Evolutionary conservation across 2,797 vertebrate species (phyloP).

Genomic region (Rallus crepitans): DNA sequence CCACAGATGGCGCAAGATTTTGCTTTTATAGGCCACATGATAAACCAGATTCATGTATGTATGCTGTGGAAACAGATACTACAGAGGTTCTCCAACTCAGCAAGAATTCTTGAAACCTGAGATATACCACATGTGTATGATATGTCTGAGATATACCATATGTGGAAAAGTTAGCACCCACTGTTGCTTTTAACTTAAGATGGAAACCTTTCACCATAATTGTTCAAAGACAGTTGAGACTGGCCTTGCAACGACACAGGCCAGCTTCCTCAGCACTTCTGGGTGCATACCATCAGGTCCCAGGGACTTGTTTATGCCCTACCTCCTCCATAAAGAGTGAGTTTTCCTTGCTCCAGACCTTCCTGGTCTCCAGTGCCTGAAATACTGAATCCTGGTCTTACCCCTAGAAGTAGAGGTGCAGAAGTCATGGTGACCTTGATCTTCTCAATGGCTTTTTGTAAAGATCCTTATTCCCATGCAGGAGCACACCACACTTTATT

Average conservation of each 20-base stretch:
- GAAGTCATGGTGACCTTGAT: not conserved
- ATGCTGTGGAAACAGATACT: not conserved
- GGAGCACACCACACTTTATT: not conserved
- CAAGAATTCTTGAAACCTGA: not conserved
- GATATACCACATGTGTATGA: rapidly evolving
- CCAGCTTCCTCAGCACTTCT: not conserved
- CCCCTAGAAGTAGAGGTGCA: not conserved
- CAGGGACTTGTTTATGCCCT: not conserved
- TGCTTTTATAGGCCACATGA: not conserved
- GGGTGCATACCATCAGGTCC: not conserved
- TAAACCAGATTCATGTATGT: not conserved
- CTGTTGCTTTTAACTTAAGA: not conserved
- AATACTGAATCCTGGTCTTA: not conserved
- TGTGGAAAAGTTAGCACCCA: not conserved
- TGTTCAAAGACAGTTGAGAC: not conserved
- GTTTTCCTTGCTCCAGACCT: not conserved
- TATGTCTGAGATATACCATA: not conserved
- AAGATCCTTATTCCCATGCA: not conserved
- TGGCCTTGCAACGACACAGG: not conserved
- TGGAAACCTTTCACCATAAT: not conserved
- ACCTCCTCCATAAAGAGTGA: not conserved
- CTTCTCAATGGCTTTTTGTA: not conserved
- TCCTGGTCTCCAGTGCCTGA: not conserved
- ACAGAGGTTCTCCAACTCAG: not conserved
- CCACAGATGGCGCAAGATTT: not conserved